These are phyloP conservation scores for Takifugu bimaculatus DNA, from an alignment of 2,113 vertebrate genomes.

Conservation along the genomic window DNA sequence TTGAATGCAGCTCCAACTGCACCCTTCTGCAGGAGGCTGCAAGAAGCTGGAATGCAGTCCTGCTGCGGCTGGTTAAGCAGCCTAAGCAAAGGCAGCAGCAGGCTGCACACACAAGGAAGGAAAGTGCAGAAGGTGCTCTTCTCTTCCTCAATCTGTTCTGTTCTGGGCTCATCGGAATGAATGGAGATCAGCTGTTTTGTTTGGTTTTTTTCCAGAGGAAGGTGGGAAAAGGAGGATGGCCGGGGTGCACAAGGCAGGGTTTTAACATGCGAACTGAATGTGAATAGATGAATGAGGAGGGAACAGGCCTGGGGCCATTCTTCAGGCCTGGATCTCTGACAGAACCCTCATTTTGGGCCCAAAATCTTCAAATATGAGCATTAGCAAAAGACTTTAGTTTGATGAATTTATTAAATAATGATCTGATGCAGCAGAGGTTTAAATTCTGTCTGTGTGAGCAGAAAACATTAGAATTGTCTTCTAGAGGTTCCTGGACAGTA, in stretches of 20 bases:
- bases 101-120: constrained; percentile 36
- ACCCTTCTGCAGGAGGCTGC: not conserved
- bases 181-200: constrained; percentile 63
- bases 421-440: too few species aligned
- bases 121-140: constrained; percentile 49
- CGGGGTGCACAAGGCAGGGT: constrained; percentile 14
- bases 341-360: too few species aligned
- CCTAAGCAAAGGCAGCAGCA: constrained; percentile 40
- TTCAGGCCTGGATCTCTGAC: not conserved
- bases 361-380: too few species aligned
- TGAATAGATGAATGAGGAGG: constrained; percentile 49
- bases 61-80: constrained; percentile 66
- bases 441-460: too few species aligned
- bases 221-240: constrained; percentile 1
- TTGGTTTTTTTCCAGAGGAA: constrained; percentile 19
- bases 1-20: not conserved
- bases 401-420: too few species aligned
- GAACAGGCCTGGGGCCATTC: constrained; percentile 49
- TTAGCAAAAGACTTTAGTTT: too few species aligned
- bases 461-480: too few species aligned
- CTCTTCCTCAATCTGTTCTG: constrained; percentile 46
- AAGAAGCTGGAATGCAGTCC: constrained; percentile 58
- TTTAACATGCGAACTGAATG: constrained; percentile 58
- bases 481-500: too few species aligned
- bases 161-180: constrained; percentile 62